Conservation (phyloP, 2,888 invertebrate genomes). For the Ophonus ardosiacus region DNA sequence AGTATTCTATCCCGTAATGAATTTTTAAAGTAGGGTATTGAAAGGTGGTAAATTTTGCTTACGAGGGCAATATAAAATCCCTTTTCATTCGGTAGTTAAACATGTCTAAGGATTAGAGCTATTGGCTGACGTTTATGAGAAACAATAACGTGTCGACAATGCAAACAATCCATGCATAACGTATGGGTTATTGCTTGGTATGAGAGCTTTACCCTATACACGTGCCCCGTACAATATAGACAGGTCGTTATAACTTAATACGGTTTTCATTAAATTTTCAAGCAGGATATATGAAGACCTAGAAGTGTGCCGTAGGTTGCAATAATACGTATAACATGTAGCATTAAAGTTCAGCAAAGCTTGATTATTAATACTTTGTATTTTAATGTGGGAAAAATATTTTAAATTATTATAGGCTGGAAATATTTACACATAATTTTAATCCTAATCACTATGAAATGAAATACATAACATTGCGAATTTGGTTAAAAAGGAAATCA, state of each 20-base stretch:
- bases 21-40: neutral
- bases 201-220: neutral
- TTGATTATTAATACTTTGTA: neutral
- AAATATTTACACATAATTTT: too few species aligned
- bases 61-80: neutral
- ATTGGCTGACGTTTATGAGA: constrained; percentile 62
- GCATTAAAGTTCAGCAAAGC: neutral
- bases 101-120: constrained; percentile 43
- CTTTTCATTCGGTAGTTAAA: neutral
- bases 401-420: neutral
- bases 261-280: constrained; percentile 55
- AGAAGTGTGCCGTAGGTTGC: constrained; percentile 1
- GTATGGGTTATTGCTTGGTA: constrained; percentile 11
- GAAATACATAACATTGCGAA: too few species aligned
- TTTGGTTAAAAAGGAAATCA: too few species aligned
- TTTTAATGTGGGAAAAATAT: neutral
- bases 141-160: constrained; percentile 49
- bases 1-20: neutral
- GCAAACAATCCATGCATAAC: constrained; percentile 48
- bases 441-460: too few species aligned
- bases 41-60: neutral
- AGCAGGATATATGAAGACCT: neutral
- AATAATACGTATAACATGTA: neutral
- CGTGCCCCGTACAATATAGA: constrained; percentile 18
- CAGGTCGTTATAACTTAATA: constrained; percentile 30